Conservation (phyloP, 2,888 invertebrate species). For the Imbricaverruca yamaguchii region DNA sequence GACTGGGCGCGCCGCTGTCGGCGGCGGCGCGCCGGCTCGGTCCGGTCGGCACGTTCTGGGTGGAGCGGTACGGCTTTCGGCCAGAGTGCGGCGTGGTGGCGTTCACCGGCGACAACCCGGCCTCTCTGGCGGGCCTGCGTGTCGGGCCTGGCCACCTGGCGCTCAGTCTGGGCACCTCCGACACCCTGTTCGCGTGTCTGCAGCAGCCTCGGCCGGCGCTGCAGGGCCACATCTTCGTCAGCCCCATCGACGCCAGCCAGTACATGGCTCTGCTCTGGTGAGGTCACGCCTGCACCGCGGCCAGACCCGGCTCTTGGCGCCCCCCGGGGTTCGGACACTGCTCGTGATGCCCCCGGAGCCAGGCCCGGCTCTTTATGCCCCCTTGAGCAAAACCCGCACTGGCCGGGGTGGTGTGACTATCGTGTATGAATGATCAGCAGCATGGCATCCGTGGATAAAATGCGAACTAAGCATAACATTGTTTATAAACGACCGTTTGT, state of each 20-base stretch:
- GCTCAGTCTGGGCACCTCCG: conserved; percentile 87
- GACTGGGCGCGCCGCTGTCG: conserved; percentile 68
- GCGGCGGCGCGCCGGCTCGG: conserved; percentile 60
- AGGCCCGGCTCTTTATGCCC: no score
- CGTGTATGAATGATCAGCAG: no score
- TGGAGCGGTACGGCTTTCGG: conserved; percentile 76
- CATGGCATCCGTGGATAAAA: no score
- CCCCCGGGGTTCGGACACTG: no score
- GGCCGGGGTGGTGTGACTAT: no score
- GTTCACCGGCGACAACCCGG: conserved; percentile 93
- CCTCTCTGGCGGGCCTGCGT: conserved; percentile 73
- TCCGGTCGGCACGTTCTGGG: conserved; percentile 65
- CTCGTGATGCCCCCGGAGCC: no score
- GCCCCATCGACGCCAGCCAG: conserved; percentile 65
- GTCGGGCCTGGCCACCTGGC: conserved; percentile 72
- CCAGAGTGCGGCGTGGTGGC: conserved; percentile 70
- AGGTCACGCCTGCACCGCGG: conserved; percentile 30
- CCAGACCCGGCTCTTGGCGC: no score
- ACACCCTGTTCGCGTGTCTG: conserved; percentile 76
- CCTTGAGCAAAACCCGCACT: no score
- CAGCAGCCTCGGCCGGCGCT: conserved; percentile 53
- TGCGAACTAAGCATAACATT: no score
- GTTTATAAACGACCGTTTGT: no score
- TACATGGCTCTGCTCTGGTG: conserved; percentile 88
- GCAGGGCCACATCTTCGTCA: conserved; percentile 80